Evolutionary conservation across 2,797 vertebrate genomes (phyloP).

Genomic region (Gambusia yucatana): DNA sequence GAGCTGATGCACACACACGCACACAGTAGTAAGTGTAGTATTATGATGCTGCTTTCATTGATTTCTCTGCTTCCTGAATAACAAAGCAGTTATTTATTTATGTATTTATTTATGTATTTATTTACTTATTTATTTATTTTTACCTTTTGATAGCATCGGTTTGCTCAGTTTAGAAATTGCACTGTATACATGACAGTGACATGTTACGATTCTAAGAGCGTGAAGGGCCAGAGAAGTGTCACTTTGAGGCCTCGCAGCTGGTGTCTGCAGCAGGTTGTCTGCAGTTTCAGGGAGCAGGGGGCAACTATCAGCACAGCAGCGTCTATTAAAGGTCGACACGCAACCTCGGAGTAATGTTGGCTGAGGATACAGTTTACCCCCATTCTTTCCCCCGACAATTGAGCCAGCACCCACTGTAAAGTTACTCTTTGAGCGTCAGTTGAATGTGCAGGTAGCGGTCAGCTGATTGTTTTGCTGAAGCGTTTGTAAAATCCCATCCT

Average conservation of each 20-base stretch:
- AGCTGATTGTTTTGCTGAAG: conserved; percentile 69
- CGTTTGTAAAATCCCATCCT: conserved; percentile 70
- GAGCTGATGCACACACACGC: conserved; percentile 45
- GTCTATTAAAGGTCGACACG: conserved; percentile 34
- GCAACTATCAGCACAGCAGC: not conserved
- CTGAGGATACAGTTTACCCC: conserved; percentile 28
- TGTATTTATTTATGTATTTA: not conserved
- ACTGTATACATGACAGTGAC: not conserved
- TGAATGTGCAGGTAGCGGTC: conserved; percentile 67
- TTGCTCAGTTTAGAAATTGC: not conserved
- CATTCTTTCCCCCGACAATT: conserved; percentile 48
- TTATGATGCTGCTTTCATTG: conserved; percentile 61
- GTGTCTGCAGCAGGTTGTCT: conserved; percentile 64
- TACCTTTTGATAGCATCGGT: not conserved
- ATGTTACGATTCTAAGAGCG: conserved; percentile 1
- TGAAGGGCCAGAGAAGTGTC: conserved; percentile 46
- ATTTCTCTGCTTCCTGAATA: conserved; percentile 57
- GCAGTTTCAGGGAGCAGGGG: conserved; percentile 35
- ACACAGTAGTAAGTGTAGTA: not conserved
- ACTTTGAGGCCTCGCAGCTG: conserved; percentile 56
- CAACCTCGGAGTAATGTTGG: conserved; percentile 40
- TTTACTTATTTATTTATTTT: not conserved
- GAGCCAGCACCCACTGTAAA: conserved; percentile 48
- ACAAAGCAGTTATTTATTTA: conserved; percentile 10
- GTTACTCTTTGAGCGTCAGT: conserved; percentile 23